Base-by-base conservation (phyloP, 2,797 vertebrate genomes). In the Botia almorhae region DNA sequence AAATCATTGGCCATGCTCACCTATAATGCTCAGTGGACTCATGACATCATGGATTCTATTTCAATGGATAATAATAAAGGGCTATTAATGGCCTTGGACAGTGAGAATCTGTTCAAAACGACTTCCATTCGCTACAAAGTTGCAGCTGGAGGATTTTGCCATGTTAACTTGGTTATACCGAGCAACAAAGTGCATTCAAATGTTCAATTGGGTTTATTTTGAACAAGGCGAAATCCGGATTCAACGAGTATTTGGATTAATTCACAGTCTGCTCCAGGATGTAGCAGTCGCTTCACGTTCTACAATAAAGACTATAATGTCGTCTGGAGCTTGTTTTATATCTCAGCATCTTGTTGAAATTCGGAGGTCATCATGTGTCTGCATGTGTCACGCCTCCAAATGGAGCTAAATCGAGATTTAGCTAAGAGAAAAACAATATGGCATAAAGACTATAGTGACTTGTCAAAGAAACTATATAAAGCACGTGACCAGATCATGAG, bases 1-100 rank as follows among this genome's bases (percentile, higher is more conserved):
- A 91, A 98, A 53, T 63, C 10, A 46, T 33, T n/a, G 11, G 36
- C 39, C 63, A 14, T 17, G 7, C 16, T 36, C 63, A 14, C 55
- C 36, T 60, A 21, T 17, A 65, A 48, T 48, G 0, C 65, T 2
- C 21, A 46, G 48, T 36, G 26, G 63, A 39, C 1, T 11, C 46
- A 23, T 8, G 29, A 71, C 68, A 26, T 48, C 61, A 14, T 55
- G 51, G 48, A 43, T 39, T 53, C 14, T 29, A 12, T 7, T 61
- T 61, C 2, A 26, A 26, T 14, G 5, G 33, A 75, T 36, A 13
- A 36, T 39, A 29, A 55, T 50, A 43, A 43, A 29, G 26, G 14
- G 33, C 71, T 36, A 13, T 48, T 26, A 29, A 55, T 50, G 23
- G 1, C 3, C 21, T 51, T 60, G 36, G 16, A 77, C 7, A 36